Conservation (phyloP, 2,797 vertebrate species). For the Petrocephalus sullivani region DNA sequence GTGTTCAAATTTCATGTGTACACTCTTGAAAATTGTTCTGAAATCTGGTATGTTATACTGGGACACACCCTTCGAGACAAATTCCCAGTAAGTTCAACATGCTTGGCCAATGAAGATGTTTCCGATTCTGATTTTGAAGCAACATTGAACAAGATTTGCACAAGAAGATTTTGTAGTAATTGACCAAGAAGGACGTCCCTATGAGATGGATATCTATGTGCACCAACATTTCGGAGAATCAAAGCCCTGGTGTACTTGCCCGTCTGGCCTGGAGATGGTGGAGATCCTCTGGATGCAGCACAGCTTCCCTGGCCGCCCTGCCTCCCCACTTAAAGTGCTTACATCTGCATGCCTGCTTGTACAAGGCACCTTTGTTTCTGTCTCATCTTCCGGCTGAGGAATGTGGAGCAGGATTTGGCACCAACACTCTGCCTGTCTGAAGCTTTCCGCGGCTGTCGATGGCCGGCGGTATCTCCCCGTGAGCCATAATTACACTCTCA, state of each 20-base stretch:
- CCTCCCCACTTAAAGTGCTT: constrained; percentile 37
- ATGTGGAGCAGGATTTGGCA: constrained; percentile 41
- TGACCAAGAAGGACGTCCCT: neutral
- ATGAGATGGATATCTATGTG: neutral
- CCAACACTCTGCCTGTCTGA: constrained; percentile 31
- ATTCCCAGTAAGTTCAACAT: neutral
- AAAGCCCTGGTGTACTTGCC: neutral
- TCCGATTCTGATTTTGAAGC: neutral
- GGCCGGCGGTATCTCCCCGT: neutral
- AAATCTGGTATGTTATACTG: neutral
- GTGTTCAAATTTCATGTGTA: neutral
- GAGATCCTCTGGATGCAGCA: constrained; percentile 36
- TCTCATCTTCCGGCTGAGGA: constrained; percentile 41
- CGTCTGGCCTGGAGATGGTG: constrained; percentile 28
- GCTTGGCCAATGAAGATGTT: neutral
- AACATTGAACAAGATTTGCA: neutral
- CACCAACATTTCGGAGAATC: neutral
- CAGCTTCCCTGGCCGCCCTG: constrained; percentile 30
- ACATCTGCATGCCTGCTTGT: constrained; percentile 26
- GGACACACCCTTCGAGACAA: neutral
- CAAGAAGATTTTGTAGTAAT: neutral
- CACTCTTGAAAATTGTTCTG: neutral
- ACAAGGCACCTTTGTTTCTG: constrained; percentile 30
- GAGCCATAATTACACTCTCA: neutral
- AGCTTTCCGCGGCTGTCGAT: constrained; percentile 27